Evolutionary conservation across 2,888 invertebrate genomes (phyloP), one percentile per base, ranked within the genome.

Genomic region (Nephrocerus scutellatus): DNA sequence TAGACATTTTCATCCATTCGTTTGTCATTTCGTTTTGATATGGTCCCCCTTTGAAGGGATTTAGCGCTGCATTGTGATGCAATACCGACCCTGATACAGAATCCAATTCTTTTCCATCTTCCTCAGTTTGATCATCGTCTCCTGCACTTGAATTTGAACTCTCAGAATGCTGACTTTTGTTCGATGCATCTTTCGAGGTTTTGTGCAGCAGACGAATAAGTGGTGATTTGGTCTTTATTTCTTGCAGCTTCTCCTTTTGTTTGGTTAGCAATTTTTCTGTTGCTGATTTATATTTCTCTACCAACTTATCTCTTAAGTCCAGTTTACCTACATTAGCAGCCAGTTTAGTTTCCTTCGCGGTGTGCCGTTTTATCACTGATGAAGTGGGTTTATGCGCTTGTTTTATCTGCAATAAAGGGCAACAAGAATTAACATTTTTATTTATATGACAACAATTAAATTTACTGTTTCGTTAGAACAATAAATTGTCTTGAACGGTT

Each of bases 261-360:
- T 66, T 60, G 14, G 58, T 62, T n/a, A 61, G 49, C 44, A 63
- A 50, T 23, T 64, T 55, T 57, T 68, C 57, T 46, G 72, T 64
- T 54, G 72, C 57, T 16, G 55, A 46, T 57, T 72, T 64, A 44
- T 66, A 64, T 48, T 68, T 66, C 28, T 61, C 59, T 3, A 64
- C 62, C n/a, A 69, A 41, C 13, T 66, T 64, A 34, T 62, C 65
- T 2, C 66, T 59, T 13, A 55, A 46, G 41, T 55, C 55, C n/a
- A n/a, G n/a, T n/a, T n/a, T n/a, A n/a, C n/a, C n/a, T n/a, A n/a
- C n/a, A n/a, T n/a, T n/a, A n/a, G n/a, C n/a, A n/a, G n/a, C n/a
- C n/a, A n/a, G n/a, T n/a, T n/a, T n/a, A n/a, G n/a, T n/a, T n/a
- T n/a, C n/a, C n/a, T n/a, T n/a, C n/a, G n/a, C n/a, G n/a, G n/a